These are phyloP conservation scores for Tiliqua scincoides DNA, from an alignment of 2,113 vertebrate species.

Conservation along the genomic window DNA sequence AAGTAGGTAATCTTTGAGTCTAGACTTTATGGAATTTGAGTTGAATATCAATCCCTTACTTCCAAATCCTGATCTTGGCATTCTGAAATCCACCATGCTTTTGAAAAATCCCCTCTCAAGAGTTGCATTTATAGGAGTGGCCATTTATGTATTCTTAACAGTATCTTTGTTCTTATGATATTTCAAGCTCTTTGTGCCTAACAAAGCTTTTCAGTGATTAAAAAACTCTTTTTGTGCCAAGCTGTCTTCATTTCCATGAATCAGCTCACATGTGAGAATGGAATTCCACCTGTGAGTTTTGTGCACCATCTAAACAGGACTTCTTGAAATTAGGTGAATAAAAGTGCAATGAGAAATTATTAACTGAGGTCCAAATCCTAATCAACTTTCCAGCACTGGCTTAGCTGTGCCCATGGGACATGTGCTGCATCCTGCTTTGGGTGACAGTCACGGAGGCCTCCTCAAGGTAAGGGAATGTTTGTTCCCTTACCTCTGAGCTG, in stretches of 20 bases:
- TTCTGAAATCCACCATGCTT: neutral
- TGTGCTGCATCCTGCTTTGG: too few relatives aligned
- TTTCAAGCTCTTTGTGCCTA: neutral
- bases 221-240: neutral
- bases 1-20: neutral
- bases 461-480: too few relatives aligned
- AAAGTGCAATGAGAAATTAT: neutral
- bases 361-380: too few relatives aligned
- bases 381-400: too few relatives aligned
- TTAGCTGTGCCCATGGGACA: too few relatives aligned
- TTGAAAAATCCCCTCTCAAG: neutral
- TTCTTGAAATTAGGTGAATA: neutral
- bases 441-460: too few relatives aligned
- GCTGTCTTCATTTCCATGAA: neutral
- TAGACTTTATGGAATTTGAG: neutral
- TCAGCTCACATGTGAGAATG: neutral
- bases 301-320: too few relatives aligned
- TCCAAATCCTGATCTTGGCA: neutral
- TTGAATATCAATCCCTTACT: too few relatives aligned
- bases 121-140: neutral
- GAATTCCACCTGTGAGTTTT: neutral
- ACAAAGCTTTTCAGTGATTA: neutral
- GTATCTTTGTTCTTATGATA: neutral
- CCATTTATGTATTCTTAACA: neutral
- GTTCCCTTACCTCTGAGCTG: too few relatives aligned